Evolutionary conservation across 2,888 invertebrate species (phyloP).

Genomic region (Arctia plantaginis): DNA sequence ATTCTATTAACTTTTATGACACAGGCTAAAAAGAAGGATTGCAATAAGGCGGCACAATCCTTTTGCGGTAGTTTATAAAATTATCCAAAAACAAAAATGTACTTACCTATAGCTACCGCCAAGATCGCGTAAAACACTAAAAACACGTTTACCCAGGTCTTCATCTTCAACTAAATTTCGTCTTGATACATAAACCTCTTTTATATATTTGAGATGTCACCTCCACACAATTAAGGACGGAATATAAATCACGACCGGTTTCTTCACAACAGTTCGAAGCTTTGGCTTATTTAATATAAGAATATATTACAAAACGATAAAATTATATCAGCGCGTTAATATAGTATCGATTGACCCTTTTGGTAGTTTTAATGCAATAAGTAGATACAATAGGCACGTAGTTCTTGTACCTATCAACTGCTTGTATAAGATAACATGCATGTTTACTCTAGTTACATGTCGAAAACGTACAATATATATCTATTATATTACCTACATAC

Average conservation of each 20-base stretch:
- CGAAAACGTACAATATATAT: background rate
- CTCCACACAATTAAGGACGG: background rate
- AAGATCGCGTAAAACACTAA: constrained; percentile 30
- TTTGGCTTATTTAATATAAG: constrained; percentile 27
- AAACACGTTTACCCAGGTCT: constrained; percentile 31
- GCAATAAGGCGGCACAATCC: background rate
- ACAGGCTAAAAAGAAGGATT: background rate
- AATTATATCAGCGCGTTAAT: background rate
- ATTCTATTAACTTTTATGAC: no score
- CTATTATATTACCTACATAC: background rate
- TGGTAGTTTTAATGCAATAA: constrained; percentile 7
- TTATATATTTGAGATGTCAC: background rate
- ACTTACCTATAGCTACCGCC: constrained; percentile 33
- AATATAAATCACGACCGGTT: constrained; percentile 20
- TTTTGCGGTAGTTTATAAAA: background rate
- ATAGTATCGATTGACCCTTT: constrained; percentile 15
- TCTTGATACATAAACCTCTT: background rate
- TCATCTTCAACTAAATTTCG: constrained; percentile 31
- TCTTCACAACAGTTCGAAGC: constrained; percentile 28
- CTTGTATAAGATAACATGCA: constrained; percentile 16
- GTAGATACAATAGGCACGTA: constrained; percentile 2
- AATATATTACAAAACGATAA: constrained; percentile 25
- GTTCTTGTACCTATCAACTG: constrained; percentile 1
- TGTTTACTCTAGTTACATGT: constrained; percentile 3
- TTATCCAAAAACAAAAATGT: background rate